These are phyloP conservation scores for Hylia prasina DNA, from an alignment of 2,113 vertebrate species.

Conservation along the genomic window DNA sequence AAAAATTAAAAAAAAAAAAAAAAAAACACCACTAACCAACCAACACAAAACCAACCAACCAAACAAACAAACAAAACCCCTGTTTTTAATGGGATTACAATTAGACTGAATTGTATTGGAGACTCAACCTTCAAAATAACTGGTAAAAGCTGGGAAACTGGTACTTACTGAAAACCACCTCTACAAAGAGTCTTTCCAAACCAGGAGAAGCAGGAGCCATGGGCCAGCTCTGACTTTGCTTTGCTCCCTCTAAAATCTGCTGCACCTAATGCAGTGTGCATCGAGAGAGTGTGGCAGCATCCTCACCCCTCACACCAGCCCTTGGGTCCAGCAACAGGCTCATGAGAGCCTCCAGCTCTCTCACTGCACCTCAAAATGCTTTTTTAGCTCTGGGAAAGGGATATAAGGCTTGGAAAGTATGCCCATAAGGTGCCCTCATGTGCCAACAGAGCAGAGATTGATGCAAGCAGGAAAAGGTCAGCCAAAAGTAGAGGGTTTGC, in stretches of 20 bases:
- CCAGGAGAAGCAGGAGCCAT: not conserved
- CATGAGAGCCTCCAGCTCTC: not conserved
- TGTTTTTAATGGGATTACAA: not conserved
- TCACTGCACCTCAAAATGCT: not conserved
- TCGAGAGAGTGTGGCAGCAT: accelerated
- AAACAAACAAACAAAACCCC: too few relatives aligned
- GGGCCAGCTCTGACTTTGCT: not conserved
- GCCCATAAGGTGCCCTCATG: not conserved
- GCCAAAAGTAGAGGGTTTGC: not conserved
- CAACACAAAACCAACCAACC: too few relatives aligned
- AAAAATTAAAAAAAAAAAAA: too few relatives aligned
- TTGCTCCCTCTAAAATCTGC: not conserved
- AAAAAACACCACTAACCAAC: too few relatives aligned
- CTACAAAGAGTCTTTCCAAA: not conserved
- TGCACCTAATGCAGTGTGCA: not conserved
- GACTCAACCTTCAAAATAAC: not conserved
- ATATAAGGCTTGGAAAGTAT: not conserved
- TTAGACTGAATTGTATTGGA: not conserved
- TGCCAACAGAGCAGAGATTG: not conserved
- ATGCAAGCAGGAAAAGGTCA: not conserved
- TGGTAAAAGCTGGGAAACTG: not conserved
- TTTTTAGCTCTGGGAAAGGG: not conserved
- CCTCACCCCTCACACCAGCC: not conserved
- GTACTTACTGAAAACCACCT: not conserved
- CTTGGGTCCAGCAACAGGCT: not conserved